Conservation (phyloP, 2,113 vertebrate species). For the Arenaria interpres region DNA sequence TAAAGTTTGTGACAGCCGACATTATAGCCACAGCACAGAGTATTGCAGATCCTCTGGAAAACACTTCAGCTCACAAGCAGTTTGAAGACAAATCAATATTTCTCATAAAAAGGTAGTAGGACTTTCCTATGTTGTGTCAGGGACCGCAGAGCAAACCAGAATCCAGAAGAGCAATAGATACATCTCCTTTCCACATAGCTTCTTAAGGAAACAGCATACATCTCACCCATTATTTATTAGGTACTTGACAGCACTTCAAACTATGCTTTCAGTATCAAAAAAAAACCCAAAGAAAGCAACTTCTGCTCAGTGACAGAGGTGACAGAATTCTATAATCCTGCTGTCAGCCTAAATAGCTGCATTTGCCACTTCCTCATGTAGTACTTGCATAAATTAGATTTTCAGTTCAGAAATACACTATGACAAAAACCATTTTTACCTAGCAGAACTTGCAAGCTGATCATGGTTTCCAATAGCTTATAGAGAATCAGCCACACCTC, state of each 20-base stretch:
- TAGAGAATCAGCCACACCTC: neutral
- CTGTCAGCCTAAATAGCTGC: slow-evolving; percentile 53
- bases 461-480: neutral
- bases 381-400: slow-evolving; percentile 46
- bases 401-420: slow-evolving; percentile 22
- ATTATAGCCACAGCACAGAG: neutral
- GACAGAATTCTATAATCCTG: slow-evolving; percentile 41
- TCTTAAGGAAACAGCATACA: neutral
- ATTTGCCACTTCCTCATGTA: slow-evolving; percentile 9
- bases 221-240: slow-evolving; percentile 65
- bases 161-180: neutral
- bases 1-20: neutral
- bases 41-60: neutral
- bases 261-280: slow-evolving; percentile 11
- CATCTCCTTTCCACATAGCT: neutral
- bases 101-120: neutral
- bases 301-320: slow-evolving; percentile 21
- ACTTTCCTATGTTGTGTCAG: neutral
- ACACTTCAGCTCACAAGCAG: neutral
- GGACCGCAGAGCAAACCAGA: neutral
- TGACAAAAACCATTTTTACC: neutral
- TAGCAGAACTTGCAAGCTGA: neutral
- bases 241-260: slow-evolving; percentile 42
- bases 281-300: slow-evolving; percentile 3
- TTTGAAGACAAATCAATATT: neutral